Base-by-base conservation (phyloP, 2,797 vertebrate species). In the Dromococcyx pavoninus region DNA sequence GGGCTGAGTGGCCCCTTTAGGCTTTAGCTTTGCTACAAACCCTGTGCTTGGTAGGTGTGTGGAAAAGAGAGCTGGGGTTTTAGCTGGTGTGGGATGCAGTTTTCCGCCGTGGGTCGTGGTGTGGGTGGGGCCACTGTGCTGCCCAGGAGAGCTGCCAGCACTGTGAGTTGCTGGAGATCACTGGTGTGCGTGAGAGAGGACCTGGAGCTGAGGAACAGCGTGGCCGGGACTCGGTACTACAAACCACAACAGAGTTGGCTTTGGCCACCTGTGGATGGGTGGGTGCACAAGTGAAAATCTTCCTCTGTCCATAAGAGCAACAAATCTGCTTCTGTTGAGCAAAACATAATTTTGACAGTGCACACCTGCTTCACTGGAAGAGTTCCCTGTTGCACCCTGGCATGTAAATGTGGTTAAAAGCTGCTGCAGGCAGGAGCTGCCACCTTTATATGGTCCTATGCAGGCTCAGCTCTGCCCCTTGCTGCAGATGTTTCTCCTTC, bases 101-200 rank as follows among this genome's bases (percentile, higher is more conserved):
- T 90, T 90, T 74, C 69, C 17, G 61, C 86, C 37, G 39, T 24
- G 35, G 51, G 30, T 80, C 62, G 9, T 0, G 28, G 83, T 65
- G 50, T 54, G 81, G 46, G 62, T 22, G 71, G 37, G 39, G n/a
- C 37, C 43, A 16, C 51, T 5, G 2, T 1, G 2, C n/a, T 39
- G 57, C 10, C 27, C 30, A 61, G 46, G 33, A 65, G 67, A 3
- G 1, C 85, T 77, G 44, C 4, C 2, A 1, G 28, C 64, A 82
- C 27, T 10, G 2, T 1, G 8, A 44, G 46, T 37, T 70, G 65
- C 5, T 3, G 3, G 53, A 60, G 62, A 6, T 44, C 11, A 7
- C 35, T 2, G 0, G 32, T 9, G 9, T 13, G 8, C 9, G 37
- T 48, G 17, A 24, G 39, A 35, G 54, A 0, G 5, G 14, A 78